Evolutionary conservation across 2,797 vertebrate genomes (phyloP).

Genomic region (Salmo trutta): DNA sequence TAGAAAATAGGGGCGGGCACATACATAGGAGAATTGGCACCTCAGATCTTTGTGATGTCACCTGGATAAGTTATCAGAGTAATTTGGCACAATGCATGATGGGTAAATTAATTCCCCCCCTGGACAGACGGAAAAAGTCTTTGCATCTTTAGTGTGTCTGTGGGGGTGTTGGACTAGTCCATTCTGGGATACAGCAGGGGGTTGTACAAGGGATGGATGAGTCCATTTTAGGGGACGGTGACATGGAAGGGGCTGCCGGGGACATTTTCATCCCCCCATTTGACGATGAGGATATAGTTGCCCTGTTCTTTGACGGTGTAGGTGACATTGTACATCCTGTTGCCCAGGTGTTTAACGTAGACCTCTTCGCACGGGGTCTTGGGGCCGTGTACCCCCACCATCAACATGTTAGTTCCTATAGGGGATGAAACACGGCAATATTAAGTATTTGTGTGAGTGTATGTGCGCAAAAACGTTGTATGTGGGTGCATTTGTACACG

Average conservation of each 20-base stretch:
- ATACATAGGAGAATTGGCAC: neutral
- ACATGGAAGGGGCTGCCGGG: conserved; percentile 89
- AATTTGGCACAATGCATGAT: conserved; percentile 24
- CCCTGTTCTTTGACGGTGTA: conserved; percentile 94
- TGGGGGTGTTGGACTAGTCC: conserved; percentile 2
- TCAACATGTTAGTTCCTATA: conserved; percentile 92
- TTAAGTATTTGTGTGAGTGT: conserved; percentile 4
- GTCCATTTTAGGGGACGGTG: conserved; percentile 80
- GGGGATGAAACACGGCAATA: neutral
- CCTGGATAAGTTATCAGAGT: neutral
- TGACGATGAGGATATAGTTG: conserved; percentile 91
- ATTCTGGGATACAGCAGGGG: conserved; percentile 7
- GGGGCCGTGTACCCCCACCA: conserved; percentile 94
- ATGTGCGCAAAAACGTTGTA: neutral
- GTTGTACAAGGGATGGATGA: neutral
- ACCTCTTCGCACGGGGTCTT: conserved; percentile 93
- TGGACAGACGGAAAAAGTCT: conserved; percentile 26
- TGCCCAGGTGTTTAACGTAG: conserved; percentile 93
- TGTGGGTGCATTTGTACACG: conserved; percentile 65
- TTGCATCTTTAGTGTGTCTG: conserved; percentile 31
- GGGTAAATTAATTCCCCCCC: neutral
- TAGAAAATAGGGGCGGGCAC: neutral
- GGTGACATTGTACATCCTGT: conserved; percentile 91
- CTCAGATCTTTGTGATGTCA: neutral
- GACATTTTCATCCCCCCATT: conserved; percentile 91